Percentiles rank a stretch among this genome's conserved stretches.
phyloP scores from a whole-genome alignment of 2,113 vertebrate species.

The Phoenicopterus ruber region DNA sequence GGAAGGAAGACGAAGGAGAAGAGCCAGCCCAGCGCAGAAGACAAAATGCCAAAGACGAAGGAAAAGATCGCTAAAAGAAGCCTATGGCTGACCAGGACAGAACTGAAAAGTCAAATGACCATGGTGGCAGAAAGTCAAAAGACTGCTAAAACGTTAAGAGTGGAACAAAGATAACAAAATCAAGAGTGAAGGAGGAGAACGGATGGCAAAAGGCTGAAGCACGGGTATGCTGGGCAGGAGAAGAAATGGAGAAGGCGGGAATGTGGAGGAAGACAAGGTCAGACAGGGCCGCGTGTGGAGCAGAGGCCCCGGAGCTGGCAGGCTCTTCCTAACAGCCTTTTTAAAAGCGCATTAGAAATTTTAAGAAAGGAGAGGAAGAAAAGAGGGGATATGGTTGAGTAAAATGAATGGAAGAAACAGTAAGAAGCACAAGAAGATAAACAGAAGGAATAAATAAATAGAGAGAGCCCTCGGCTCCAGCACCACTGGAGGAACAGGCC shows the following conservation, averaged over 20 bases:
- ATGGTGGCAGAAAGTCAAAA: not conserved
- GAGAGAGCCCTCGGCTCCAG: not conserved
- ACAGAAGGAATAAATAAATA: not conserved
- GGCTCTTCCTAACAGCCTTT: not conserved
- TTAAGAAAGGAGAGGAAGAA: not conserved
- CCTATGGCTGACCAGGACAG: not conserved
- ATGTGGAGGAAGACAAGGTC: not conserved
- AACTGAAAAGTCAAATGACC: rapidly evolving
- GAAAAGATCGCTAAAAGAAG: not conserved
- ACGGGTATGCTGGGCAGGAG: not conserved
- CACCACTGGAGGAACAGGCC: not conserved
- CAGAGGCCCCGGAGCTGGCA: not conserved
- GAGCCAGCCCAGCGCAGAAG: not conserved
- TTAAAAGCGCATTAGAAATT: not conserved
- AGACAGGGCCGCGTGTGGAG: rapidly evolving
- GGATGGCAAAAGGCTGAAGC: not conserved
- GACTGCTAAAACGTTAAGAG: not conserved
- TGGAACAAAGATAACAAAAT: not conserved
- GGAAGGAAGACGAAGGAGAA: not conserved
- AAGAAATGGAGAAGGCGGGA: not conserved
- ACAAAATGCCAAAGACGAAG: not conserved
- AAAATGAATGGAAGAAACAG: not conserved
- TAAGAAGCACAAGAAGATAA: not conserved
- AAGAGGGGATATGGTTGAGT: not conserved
- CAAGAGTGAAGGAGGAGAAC: not conserved